These are phyloP conservation scores for Bombus pyrosoma DNA, from an alignment of 1,140 invertebrate genomes.

Conservation along the genomic window DNA sequence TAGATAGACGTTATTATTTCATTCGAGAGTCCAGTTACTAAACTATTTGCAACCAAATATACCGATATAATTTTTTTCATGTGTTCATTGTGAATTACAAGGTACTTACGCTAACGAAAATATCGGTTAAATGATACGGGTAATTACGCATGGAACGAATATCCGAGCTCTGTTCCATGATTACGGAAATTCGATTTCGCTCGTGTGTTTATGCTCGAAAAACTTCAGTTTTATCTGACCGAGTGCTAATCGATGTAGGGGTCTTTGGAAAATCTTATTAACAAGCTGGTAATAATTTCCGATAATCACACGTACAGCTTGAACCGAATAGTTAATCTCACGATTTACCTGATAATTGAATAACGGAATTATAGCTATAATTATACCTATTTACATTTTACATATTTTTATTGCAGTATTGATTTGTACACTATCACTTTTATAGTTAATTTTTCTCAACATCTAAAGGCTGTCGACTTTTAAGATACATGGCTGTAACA, in stretches of 20 bases:
- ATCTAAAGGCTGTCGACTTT: background rate
- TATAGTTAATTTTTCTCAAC: background rate
- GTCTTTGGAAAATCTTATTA: background rate
- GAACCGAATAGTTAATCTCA: background rate
- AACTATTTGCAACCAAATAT: too few relatives aligned
- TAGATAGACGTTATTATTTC: background rate
- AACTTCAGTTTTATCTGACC: background rate
- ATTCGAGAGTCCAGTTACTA: background rate
- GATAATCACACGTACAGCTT: background rate
- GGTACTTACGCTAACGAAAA: background rate
- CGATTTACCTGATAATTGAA: too few relatives aligned
- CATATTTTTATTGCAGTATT: too few relatives aligned
- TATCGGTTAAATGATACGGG: background rate
- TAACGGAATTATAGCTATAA: background rate
- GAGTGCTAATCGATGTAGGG: background rate
- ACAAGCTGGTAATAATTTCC: background rate
- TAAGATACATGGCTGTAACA: background rate
- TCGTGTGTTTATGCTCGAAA: background rate
- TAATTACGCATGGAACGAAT: background rate
- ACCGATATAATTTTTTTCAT: background rate
- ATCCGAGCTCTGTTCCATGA: background rate
- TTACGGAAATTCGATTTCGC: background rate
- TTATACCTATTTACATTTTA: background rate
- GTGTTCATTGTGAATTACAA: background rate
- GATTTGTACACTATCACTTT: background rate